A percentile compares a stretch with the other conserved stretches of the same genome.
These are phyloP conservation scores for Paramuricea clavata DNA, from an alignment of 92 coral and sea anemone genomes.

Conservation along the genomic window DNA sequence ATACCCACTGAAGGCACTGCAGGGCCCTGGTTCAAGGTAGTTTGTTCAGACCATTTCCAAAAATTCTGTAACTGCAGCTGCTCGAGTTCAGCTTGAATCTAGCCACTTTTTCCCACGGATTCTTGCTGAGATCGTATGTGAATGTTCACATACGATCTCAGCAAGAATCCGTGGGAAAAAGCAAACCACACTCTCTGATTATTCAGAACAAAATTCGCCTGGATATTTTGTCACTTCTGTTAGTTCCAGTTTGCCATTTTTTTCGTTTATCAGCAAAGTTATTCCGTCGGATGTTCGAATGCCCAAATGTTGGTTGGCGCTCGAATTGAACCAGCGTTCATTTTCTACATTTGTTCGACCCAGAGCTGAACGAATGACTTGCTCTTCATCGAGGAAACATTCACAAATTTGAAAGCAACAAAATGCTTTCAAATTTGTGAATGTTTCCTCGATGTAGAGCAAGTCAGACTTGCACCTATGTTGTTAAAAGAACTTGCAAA, in stretches of 20 bases:
- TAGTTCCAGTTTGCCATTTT: conserved; percentile 44
- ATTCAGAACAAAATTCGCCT: conserved; percentile 50
- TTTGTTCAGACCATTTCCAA: conserved; percentile 65
- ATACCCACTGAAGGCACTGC: conserved; percentile 66
- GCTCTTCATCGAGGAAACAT: no score
- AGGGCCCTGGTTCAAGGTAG: conserved; percentile 75
- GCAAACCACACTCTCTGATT: neutral
- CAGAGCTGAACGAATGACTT: conserved; percentile 5
- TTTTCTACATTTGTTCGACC: conserved; percentile 26
- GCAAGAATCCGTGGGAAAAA: conserved; percentile 49
- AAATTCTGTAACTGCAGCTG: conserved; percentile 67
- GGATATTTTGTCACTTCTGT: conserved; percentile 66
- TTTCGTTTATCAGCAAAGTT: conserved; percentile 20
- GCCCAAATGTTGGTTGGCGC: no score
- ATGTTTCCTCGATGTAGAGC: conserved; percentile 42
- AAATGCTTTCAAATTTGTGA: conserved; percentile 34
- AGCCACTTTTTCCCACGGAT: conserved; percentile 65
- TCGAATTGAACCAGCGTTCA: conserved; percentile 47
- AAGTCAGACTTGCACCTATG: neutral
- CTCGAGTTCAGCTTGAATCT: conserved; percentile 68
- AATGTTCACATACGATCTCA: conserved; percentile 33
- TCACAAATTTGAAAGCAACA: no score
- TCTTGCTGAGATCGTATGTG: conserved; percentile 14
- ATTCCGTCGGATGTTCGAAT: no score
- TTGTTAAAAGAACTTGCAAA: no score